A percentile compares a stretch with the other conserved stretches of the same genome.
These are phyloP conservation scores for Proteles cristata DNA, from an alignment of 2,113 vertebrate genomes.

Conservation along the genomic window DNA sequence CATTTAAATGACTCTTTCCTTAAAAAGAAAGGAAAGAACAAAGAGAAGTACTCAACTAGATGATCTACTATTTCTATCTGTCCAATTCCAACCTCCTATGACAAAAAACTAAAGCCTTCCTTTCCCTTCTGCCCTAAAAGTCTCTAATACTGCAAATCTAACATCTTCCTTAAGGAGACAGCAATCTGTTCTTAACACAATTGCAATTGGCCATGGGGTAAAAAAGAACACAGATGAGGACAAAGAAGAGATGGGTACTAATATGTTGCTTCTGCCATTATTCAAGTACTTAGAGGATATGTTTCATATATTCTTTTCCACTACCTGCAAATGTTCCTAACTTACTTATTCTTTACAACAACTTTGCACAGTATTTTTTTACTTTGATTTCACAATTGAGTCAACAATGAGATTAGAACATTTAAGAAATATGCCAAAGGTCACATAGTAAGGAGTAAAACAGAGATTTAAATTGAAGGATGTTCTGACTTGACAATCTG, in stretches of 20 bases:
- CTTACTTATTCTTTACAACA: not conserved
- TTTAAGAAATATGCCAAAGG: not conserved
- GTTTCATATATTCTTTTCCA: not conserved
- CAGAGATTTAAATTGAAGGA: not conserved
- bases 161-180: not conserved
- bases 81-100: not conserved
- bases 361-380: not conserved
- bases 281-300: not conserved
- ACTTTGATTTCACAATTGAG: not conserved
- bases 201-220: not conserved
- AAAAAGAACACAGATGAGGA: not conserved
- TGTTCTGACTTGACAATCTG: not conserved
- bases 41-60: not conserved
- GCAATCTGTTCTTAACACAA: not conserved
- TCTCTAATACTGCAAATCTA: not conserved
- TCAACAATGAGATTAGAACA: slow-evolving; percentile 26
- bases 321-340: not conserved
- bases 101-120: not conserved
- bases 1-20: not conserved
- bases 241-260: not conserved
- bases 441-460: slow-evolving; percentile 16
- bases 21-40: not conserved
- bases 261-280: not conserved
- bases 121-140: not conserved
- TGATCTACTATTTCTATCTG: not conserved